Base-by-base conservation (phyloP, 2,113 vertebrate genomes). In the Aptenodytes patagonicus region DNA sequence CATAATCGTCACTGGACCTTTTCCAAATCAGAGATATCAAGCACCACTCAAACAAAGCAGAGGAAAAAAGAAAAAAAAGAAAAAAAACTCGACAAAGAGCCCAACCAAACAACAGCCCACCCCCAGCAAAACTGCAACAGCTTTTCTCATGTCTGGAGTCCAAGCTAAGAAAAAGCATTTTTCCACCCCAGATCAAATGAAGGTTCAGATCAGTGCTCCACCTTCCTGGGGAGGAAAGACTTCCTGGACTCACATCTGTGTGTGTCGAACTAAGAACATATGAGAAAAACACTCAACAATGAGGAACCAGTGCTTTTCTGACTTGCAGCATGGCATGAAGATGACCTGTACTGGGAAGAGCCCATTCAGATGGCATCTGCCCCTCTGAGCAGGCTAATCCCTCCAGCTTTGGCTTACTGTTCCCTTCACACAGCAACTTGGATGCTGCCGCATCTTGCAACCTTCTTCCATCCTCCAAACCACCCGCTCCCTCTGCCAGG, bases 401-500 rank as follows among this genome's bases (percentile, higher is more conserved):
- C 75, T 60, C 85, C 76, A 60, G 77, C 81, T 60, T 34, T 78
- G 80, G 75, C 64, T 89, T 32, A 19, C 64, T 34, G 83, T 55
- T 70, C 55, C 83, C 38, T 55, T 58, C 83, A 36, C 25, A 9
- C 2, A 22, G 52, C 47, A 52, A 68, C 42, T 1, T 29, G 38
- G 69, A 82, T 31, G 54, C 90, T 31, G 31, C 83, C 2, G 7
- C 17, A 9, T 24, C 52, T 72, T 14, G 13, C 42, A 31, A 18
- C 80, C 54, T 78, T 32, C 70, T 49, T 49, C 64, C 57, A 42
- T 26, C 34, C 40, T 57, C 44, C 28, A 32, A 52, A 49, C 2
- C 0, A 0, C 60, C 40, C 17, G 3, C 7, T 12, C 28, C 14
- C 32, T 22, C 49, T 15, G 7, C 69, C 62, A 68, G 75, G 9